Evolutionary conservation across 1,140 invertebrate species (phyloP).

Genomic region (Monochamus saltuarius): DNA sequence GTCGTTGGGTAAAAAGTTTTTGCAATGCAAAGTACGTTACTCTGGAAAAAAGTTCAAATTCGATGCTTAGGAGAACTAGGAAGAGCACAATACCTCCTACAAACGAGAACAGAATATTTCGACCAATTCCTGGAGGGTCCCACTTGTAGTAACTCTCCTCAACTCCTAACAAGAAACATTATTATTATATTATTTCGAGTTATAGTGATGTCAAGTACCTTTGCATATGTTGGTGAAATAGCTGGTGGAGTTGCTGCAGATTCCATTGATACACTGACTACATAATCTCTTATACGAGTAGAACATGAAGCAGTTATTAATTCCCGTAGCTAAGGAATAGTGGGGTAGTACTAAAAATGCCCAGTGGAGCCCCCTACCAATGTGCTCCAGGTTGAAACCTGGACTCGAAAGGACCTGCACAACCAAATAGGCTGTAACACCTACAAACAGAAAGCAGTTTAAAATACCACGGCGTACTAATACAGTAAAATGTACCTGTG

Average conservation of each 20-base stretch:
- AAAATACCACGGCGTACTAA: background rate
- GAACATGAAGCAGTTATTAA: slow-evolving; percentile 31
- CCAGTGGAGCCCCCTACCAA: slow-evolving; percentile 63
- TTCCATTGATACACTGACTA: background rate
- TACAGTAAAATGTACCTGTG: slow-evolving; percentile 53
- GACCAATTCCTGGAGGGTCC: slow-evolving; percentile 54
- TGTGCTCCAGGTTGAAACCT: slow-evolving; percentile 56
- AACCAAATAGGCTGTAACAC: slow-evolving; percentile 65
- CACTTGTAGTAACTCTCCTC: slow-evolving; percentile 54
- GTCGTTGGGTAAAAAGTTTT: slow-evolving; percentile 25
- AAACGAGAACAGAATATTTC: slow-evolving; percentile 52
- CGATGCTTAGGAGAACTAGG: slow-evolving; percentile 50
- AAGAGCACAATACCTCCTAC: slow-evolving; percentile 49
- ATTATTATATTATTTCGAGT: background rate
- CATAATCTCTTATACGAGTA: slow-evolving; percentile 32
- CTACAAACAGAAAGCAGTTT: slow-evolving; percentile 44
- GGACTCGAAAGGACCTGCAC: slow-evolving; percentile 65
- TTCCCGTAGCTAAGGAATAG: slow-evolving; percentile 61
- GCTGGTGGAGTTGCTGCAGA: no score
- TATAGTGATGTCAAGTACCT: background rate
- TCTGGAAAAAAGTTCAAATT: slow-evolving; percentile 56
- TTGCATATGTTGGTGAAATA: background rate
- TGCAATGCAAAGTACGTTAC: slow-evolving; percentile 38
- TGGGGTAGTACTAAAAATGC: slow-evolving; percentile 71
- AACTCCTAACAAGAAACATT: slow-evolving; percentile 47